Evolutionary conservation across 2,797 vertebrate genomes (phyloP), one percentile per base, ranked within the genome.

Genomic region (Siniperca undulata): DNA sequence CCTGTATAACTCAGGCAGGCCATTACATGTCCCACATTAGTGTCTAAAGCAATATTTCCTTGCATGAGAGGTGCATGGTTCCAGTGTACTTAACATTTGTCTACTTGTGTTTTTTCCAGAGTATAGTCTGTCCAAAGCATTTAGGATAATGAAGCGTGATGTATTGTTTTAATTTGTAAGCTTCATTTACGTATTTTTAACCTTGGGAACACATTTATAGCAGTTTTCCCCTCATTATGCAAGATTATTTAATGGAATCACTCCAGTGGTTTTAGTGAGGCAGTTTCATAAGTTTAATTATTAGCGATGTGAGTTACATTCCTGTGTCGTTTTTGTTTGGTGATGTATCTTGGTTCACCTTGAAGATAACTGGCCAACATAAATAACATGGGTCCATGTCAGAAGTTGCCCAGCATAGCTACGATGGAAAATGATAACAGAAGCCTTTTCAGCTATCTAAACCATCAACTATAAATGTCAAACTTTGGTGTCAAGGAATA

Each of bases 31-130:
- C 56, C 52, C 55, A 78, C 62, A 85, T 84, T 79, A 73, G 27
- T 83, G 74, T 85, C 70, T 64, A 59, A 84, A 84, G 64, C 69
- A 72, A 78, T 80, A 67, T 79, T 79, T 86, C 24, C n/a, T 53
- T 78, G 27, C 48, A 46, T 77, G 73, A 86, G 34, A 77, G 2
- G 30, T 78, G 70, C 40, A 69, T 70, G 1, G 52, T 73, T 88
- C 59, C 66, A 85, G 14, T 36, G 3, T 62, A 40, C 11, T 74
- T 38, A 75, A 70, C 56, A 36, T 74, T 61, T 66, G 17, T 75
- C 58, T 72, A 20, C 13, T 44, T 65, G 7, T 34, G 11, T 74
- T 58, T 62, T 74, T 78, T 77, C 55, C 70, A 68, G n/a, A 76
- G 27, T 78, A 30, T 20, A 68, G 16, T 34, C 30, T 70, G 73